phyloP scores from a whole-genome alignment of 1,140 invertebrate genomes.

The Gonatopus flavifemur region DNA sequence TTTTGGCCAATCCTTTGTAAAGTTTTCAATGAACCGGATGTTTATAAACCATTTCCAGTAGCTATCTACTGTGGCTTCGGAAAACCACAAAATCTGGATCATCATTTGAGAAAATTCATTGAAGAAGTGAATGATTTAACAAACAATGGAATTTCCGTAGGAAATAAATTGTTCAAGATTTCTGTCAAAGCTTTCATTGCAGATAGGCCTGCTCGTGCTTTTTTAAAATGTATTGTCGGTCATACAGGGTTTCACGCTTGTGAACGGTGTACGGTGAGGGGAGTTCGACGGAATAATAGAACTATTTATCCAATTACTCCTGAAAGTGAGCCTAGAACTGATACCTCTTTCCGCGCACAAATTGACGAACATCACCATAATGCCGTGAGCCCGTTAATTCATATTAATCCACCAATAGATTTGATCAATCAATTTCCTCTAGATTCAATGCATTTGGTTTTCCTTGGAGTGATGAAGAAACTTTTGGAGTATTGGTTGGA shows the following conservation, averaged over 20 bases:
- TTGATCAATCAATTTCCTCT: too few species aligned
- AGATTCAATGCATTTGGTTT: too few species aligned
- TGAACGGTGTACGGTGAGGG: constrained; percentile 11
- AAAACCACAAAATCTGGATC: constrained; percentile 13
- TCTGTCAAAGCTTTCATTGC: constrained; percentile 18
- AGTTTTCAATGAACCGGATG: constrained; percentile 8
- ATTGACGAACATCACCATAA: constrained; percentile 16
- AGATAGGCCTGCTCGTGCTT: constrained; percentile 17
- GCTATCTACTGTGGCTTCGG: constrained; percentile 14
- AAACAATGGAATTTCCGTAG: background rate
- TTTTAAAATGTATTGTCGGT: constrained; percentile 21
- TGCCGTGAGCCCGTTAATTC: too few species aligned
- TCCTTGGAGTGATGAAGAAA: too few species aligned
- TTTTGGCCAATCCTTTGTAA: constrained; percentile 26
- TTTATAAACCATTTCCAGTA: constrained; percentile 18
- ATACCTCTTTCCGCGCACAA: constrained; percentile 15
- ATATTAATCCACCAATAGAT: too few species aligned
- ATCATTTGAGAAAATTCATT: constrained; percentile 13
- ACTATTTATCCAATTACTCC: constrained; percentile 10
- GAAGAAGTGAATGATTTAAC: constrained; percentile 11
- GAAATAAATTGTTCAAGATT: constrained; percentile 5
- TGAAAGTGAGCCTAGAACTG: constrained; percentile 9
- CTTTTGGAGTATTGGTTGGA: too few species aligned
- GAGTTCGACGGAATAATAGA: constrained; percentile 2
- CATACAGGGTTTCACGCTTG: constrained; percentile 17